Evolutionary conservation across 2,888 invertebrate species (phyloP), one percentile per base, ranked within the genome.

Genomic region (Tenthredo scrophulariae): DNA sequence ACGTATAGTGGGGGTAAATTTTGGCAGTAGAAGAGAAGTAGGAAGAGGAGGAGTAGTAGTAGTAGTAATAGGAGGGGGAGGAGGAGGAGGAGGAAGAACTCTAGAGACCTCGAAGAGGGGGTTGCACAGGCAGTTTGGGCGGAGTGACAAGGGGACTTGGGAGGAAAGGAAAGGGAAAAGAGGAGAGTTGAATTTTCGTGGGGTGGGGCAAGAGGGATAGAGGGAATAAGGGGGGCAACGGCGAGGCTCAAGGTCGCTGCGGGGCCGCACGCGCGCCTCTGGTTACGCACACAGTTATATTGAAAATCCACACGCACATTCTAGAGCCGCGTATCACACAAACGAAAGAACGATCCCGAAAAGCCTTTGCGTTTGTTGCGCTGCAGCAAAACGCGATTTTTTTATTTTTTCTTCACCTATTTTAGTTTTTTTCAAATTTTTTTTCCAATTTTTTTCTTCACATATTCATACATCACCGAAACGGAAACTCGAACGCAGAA

Each of bases 231-330:
- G 83, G 82, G 74, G 82, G 77, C 85, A 84, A 58, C 83, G 90
- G 89, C 89, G 90, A 85, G 85, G 88, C 90, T 91, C 93, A 92
- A 92, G 92, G 93, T 92, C 92, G 91, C 89, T 88, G 88, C 89
- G 90, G 91, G 89, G 91, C 91, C 92, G 92, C 92, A 92, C 92
- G 91, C 92, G 92, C 93, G 92, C 83, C 85, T 89, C 88, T 87
- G 86, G 87, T 85, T 89, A 89, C 90, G 87, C 88, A 89, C 88
- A 90, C 90, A 88, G 84, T 85, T 87, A 86, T 87, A 58, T 54
- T 84, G 85, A n/a, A 80, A 85, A 88, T 88, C 84, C 87, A 88
- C 89, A 88, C 87, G 86, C 85, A 84, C 86, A 82, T 82, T 33
- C 4, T 33, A 72, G 13, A n/a, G 72, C 5, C 67, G 29, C 67